Percentiles rank a stretch among this genome's conserved stretches.
Evolutionary conservation across 2,888 invertebrate genomes (phyloP).

Genomic region (Pterostichus niger): DNA sequence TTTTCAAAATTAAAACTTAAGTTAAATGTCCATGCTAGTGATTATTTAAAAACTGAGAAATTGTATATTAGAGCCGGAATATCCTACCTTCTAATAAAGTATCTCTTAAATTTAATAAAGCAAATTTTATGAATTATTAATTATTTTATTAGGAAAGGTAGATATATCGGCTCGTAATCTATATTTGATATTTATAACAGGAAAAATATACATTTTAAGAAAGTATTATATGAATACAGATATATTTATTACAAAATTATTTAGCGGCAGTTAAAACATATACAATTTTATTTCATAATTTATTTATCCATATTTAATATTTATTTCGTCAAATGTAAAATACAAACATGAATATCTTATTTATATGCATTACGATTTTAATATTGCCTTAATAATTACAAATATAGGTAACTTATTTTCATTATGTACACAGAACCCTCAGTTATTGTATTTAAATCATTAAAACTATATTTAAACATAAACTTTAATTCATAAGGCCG

Average conservation of each 20-base stretch:
- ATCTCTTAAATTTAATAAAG: too few relatives aligned
- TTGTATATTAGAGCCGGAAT: too few relatives aligned
- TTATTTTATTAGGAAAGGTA: too few relatives aligned
- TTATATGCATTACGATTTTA: conserved; percentile 46
- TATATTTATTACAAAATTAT: conserved; percentile 60
- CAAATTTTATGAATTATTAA: too few relatives aligned
- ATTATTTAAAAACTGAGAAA: too few relatives aligned
- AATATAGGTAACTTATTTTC: conserved; percentile 66
- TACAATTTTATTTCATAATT: conserved; percentile 48
- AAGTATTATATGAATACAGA: conserved; percentile 14
- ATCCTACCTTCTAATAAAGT: too few relatives aligned
- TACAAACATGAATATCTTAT: conserved; percentile 32
- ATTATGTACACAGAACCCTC: conserved; percentile 65
- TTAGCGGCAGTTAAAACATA: conserved; percentile 48
- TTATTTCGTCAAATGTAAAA: conserved; percentile 29
- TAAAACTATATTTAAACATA: conserved; percentile 11
- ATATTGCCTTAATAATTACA: conserved; percentile 57
- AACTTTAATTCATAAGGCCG: conserved; percentile 41
- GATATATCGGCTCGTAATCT: not conserved
- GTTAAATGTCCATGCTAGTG: too few relatives aligned
- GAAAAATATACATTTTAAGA: conserved; percentile 9
- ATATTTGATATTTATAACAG: not conserved
- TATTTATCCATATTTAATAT: conserved; percentile 32
- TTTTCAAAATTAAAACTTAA: too few relatives aligned
- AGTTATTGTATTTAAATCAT: conserved; percentile 25